Base-by-base conservation (phyloP, 2,797 vertebrate species). In the Australoheros facetus region DNA sequence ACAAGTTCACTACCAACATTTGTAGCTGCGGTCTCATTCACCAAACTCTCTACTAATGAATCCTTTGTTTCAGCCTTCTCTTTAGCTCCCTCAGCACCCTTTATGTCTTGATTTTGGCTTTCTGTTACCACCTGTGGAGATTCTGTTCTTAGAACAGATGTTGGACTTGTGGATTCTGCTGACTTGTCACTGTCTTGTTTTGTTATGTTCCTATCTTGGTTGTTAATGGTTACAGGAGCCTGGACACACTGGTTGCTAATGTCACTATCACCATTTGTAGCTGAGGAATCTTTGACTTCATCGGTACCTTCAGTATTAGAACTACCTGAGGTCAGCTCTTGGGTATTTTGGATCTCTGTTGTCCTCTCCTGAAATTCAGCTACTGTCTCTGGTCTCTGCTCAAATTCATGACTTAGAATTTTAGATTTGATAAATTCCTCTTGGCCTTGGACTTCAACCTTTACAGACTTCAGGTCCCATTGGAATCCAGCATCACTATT, bases 161-260 rank as follows among this genome's bases (percentile, higher is more conserved):
- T 0, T 66, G 0, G 56, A 21, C 3, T 70, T 2, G 26, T 34
- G 16, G 48, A 64, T 9, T 51, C 53, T 53, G 58, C 21, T 11
- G 17, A 16, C 51, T 7, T 26, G 42, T 53, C 13, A 0, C 5
- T 3, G 21, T 19, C 28, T 51, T 53, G 37, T 21, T 62, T 56
- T 0, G 2, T 34, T 12, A 51, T 26, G 7, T 4, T 0, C 21
- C 21, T 42, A 64, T 76, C 56, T 53, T 74, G 72, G 3, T 28
- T 23, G 21, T 0, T 3, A 56, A 7, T 0, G 0, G 7, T 19
- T 53, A 17, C 0, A 13, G 59, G 0, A 42, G 5, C 59, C n/a
- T 78, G 39, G 16, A 34, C 0, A 4, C 57, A 21, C 56, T 74
- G 59, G 0, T 55, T 62, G 1, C 10, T 10, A 9, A 60, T n/a